Evolutionary conservation across 2,797 vertebrate species (phyloP).

Genomic region (Mico argentatus): DNA sequence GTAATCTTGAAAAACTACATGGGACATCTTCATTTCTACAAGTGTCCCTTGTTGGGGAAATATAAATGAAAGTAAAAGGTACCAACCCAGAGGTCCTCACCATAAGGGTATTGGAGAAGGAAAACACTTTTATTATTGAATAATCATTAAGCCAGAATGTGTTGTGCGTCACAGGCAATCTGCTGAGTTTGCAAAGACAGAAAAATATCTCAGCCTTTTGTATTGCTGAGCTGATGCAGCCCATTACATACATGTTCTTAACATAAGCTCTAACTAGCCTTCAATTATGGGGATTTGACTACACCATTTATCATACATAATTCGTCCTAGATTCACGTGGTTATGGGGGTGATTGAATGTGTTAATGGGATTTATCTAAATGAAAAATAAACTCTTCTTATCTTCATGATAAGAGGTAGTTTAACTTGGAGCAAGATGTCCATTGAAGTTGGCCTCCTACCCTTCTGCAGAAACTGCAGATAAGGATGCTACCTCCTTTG

Average conservation of each 20-base stretch:
- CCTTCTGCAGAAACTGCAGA: neutral
- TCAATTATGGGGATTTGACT: neutral
- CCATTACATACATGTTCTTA: neutral
- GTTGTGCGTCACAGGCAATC: neutral
- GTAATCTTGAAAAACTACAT: neutral
- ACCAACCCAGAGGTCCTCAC: neutral
- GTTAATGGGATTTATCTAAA: neutral
- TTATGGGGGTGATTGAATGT: neutral
- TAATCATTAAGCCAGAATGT: neutral
- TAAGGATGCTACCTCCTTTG: neutral
- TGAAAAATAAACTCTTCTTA: neutral
- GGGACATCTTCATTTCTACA: neutral
- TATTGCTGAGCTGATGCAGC: neutral
- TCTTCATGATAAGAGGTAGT: neutral
- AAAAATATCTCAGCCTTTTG: neutral
- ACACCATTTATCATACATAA: neutral
- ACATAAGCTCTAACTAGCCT: neutral
- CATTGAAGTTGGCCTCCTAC: neutral
- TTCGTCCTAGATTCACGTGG: neutral
- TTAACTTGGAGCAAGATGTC: neutral
- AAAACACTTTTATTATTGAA: neutral
- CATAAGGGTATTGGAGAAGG: neutral
- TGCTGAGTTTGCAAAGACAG: neutral
- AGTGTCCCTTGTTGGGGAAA: neutral
- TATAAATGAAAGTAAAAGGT: neutral